Evolutionary conservation across 2,888 invertebrate species (phyloP).

Genomic region (Sarcophaga variegata): DNA sequence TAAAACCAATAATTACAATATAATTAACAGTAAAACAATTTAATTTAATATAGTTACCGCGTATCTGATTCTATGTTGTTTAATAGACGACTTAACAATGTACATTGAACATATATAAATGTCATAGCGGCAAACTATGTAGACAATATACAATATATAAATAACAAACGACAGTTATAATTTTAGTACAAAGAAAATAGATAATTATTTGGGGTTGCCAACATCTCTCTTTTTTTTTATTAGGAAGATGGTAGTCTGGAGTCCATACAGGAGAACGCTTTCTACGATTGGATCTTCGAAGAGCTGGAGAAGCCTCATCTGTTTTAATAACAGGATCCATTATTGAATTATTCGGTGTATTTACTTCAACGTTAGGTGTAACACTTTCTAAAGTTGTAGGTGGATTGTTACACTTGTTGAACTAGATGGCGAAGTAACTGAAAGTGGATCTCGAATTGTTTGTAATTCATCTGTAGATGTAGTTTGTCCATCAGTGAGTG

Average conservation of each 20-base stretch:
- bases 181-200: no score
- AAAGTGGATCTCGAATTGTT: slow-evolving; percentile 1
- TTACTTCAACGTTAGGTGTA: background rate
- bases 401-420: no score
- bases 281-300: slow-evolving; percentile 13
- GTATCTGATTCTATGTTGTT: background rate
- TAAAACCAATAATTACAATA: background rate
- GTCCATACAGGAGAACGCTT: slow-evolving; percentile 5
- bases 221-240: slow-evolving; percentile 6
- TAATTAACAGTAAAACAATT: background rate
- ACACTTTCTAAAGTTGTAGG: background rate
- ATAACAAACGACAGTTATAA: no score
- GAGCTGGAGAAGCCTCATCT: background rate
- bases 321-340: background rate
- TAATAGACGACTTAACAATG: slow-evolving; percentile 2
- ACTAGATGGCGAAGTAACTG: background rate
- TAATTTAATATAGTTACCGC: slow-evolving; percentile 1
- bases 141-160: no score
- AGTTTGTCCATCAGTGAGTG: background rate
- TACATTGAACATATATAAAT: background rate
- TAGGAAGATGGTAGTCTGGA: background rate
- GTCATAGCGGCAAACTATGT: no score
- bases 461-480: background rate
- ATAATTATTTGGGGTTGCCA: slow-evolving; percentile 4
- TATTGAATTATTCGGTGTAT: background rate